A percentile compares a stretch with the other conserved stretches of the same genome.
phyloP scores from a whole-genome alignment of 2,888 invertebrate species.

The Dynastes maya region DNA sequence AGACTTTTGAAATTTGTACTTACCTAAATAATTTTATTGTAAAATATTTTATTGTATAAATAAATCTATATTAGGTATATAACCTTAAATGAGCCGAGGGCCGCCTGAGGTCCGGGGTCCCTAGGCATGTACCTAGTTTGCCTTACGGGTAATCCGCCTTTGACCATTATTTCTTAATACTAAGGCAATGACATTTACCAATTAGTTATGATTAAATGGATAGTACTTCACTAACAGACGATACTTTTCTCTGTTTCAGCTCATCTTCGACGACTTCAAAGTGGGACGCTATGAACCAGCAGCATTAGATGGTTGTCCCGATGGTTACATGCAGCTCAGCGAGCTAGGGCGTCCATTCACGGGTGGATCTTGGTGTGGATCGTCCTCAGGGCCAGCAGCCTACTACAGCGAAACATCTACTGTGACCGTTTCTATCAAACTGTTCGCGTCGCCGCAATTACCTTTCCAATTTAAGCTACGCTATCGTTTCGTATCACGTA shows the following conservation, averaged over 20 bases:
- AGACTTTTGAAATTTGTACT: no score
- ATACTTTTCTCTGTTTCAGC: slow-evolving; percentile 67
- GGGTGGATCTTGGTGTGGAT: slow-evolving; percentile 92
- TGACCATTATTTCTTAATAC: no score
- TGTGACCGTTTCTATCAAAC: slow-evolving; percentile 87
- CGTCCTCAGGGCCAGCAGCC: slow-evolving; percentile 84
- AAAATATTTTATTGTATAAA: no score
- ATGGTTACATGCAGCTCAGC: slow-evolving; percentile 90
- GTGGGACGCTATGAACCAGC: slow-evolving; percentile 87
- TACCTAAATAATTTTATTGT: no score
- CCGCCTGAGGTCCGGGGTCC: no score
- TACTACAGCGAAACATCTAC: slow-evolving; percentile 94
- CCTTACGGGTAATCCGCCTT: no score
- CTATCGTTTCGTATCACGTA: slow-evolving; percentile 86
- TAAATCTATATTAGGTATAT: no score
- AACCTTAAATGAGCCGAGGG: no score
- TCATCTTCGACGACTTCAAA: slow-evolving; percentile 91
- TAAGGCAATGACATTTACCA: no score
- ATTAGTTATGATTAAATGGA: no score
- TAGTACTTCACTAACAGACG: no score
- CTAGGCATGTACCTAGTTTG: no score
- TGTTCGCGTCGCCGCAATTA: slow-evolving; percentile 81
- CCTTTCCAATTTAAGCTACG: slow-evolving; percentile 87
- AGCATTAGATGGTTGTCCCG: slow-evolving; percentile 85
- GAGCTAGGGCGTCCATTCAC: slow-evolving; percentile 91